phyloP scores from a whole-genome alignment of 2,113 vertebrate genomes.

The Diglossa brunneiventris region DNA sequence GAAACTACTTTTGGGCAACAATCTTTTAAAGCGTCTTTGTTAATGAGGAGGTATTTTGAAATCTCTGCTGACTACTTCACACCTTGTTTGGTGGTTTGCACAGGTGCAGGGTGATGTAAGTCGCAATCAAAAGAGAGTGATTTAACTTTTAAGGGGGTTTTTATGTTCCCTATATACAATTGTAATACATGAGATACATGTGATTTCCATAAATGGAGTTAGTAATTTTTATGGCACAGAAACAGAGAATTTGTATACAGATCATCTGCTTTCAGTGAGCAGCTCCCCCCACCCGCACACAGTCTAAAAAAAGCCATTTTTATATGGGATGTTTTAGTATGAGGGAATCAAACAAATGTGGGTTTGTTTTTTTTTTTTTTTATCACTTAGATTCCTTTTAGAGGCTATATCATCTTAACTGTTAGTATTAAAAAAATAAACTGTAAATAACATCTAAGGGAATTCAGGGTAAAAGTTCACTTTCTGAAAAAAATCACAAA shows the following conservation, averaged over 20 bases:
- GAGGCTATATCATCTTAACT: neutral
- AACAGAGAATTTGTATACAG: neutral
- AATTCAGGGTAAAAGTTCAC: neutral
- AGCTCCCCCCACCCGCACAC: accelerated
- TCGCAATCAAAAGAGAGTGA: neutral
- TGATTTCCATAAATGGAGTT: neutral
- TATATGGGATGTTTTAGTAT: neutral
- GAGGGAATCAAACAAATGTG: neutral
- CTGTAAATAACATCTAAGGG: neutral
- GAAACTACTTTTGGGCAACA: neutral
- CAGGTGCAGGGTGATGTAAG: conserved; percentile 28
- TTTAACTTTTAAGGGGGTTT: neutral
- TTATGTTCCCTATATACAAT: neutral
- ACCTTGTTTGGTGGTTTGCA: conserved; percentile 31
- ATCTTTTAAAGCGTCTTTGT: conserved; percentile 6
- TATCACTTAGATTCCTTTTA: neutral
- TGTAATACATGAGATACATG: neutral
- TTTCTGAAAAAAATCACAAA: neutral
- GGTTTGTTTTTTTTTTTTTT: neutral
- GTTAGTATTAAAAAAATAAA: neutral
- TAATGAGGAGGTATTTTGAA: neutral
- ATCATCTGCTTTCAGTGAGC: neutral
- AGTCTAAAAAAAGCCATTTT: neutral
- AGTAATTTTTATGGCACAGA: neutral
- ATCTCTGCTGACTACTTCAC: neutral